Evolutionary conservation across 1,140 invertebrate species (phyloP).

Genomic region (Muscidifurax raptorellus): DNA sequence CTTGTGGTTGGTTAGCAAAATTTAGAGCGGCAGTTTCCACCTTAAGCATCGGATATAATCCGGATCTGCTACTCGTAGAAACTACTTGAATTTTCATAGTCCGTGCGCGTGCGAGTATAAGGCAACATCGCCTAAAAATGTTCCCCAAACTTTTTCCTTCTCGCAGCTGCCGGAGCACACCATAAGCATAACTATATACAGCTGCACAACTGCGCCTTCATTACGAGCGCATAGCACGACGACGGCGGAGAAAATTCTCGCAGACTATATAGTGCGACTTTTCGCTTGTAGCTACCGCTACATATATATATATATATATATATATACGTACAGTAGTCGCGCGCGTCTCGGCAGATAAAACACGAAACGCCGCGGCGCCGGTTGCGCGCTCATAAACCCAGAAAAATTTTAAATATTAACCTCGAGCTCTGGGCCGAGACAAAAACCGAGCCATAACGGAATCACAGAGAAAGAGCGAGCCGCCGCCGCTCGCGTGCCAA

Average conservation of each 20-base stretch:
- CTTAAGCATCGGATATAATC: conserved; percentile 4
- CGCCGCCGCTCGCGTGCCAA: conserved; percentile 2
- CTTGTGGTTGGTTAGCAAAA: background rate
- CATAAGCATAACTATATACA: too few species aligned
- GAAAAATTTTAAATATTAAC: conserved; percentile 47
- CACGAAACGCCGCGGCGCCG: background rate
- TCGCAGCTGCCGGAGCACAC: background rate
- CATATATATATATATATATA: background rate
- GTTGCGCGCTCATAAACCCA: background rate
- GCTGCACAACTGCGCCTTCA: background rate
- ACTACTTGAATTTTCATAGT: conserved; percentile 1
- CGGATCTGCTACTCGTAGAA: background rate
- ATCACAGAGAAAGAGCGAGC: background rate
- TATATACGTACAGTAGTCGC: background rate
- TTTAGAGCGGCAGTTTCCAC: background rate
- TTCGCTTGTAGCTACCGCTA: background rate
- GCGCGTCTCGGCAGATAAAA: conserved; percentile 2
- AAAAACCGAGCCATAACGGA: conserved; percentile 8
- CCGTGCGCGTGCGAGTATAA: too few species aligned
- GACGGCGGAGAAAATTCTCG: conserved; percentile 2
- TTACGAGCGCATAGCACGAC: background rate
- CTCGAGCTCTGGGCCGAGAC: background rate
- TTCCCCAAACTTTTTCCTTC: background rate
- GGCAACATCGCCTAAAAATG: background rate
- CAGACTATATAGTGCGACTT: background rate